Base-by-base conservation (phyloP, 2,113 vertebrate species). In the Apus apus region DNA sequence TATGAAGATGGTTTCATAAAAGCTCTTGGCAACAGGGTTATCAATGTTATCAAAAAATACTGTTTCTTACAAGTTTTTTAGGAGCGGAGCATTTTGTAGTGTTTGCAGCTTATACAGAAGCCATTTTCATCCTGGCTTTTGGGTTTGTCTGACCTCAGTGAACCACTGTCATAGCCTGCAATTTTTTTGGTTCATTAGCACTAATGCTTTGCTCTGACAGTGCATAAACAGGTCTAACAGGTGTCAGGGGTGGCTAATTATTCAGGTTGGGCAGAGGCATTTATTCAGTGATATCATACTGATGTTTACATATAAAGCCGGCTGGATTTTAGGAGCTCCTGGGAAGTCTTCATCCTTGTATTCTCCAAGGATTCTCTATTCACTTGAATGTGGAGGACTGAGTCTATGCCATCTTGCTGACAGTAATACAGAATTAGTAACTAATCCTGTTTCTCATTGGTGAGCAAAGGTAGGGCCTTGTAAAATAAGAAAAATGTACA, bases 381-480 rank as follows among this genome's bases (percentile, higher is more conserved):
- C 36, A 7, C 53, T 93, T 87, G 90, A 77, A 85, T 75, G 87
- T 81, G 85, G 45, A 86, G 72, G 72, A 57, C 68, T 57, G 56
- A 80, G 40, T 64, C 68, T 43, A 4, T 90, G 89, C 71, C 81
- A 71, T 75, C 54, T 95, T 67, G 62, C 85, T 95, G 96, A 94
- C 75, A 87, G 51, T 86, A 85, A 92, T 58, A 54, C 88, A 92
- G 94, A 94, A 92, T 96, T 94, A 95, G 75, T 57, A 73, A 0
- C 23, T 94, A 81, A 95, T 96, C 87, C 76, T 56, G 34, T 67
- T 96, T 86, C 74, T 94, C 79, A 64, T 75, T 64, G 64, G 19
- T 95, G 92, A 93, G 92, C 93, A 96, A 96, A 93, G 78, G 87
- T 94, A 75, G 62, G 68, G 76, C 38, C 87, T 90, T 85, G 76